Conservation (phyloP, 2,113 vertebrate genomes). For the Mugil cephalus region DNA sequence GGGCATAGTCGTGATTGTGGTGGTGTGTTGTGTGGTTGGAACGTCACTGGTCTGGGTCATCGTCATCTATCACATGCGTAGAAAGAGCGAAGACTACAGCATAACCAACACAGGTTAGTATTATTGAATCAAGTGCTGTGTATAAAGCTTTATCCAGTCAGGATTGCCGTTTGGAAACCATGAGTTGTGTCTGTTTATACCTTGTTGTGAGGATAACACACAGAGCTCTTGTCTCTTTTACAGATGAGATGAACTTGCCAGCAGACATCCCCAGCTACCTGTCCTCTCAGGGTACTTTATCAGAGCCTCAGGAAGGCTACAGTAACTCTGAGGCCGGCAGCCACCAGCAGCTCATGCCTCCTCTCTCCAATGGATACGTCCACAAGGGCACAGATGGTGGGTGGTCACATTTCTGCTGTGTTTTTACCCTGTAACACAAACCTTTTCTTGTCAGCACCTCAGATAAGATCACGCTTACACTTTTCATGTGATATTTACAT, state of each 20-base stretch:
- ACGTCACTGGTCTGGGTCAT: slow-evolving; percentile 98
- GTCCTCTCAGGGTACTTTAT: slow-evolving; percentile 96
- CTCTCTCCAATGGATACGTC: slow-evolving; percentile 85
- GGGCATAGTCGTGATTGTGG: slow-evolving; percentile 97
- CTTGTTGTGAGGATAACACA: background rate
- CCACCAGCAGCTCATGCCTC: slow-evolving; percentile 98
- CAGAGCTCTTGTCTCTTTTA: slow-evolving; percentile 39
- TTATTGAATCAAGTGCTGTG: background rate
- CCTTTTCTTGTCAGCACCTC: background rate
- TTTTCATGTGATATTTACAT: background rate
- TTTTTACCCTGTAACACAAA: slow-evolving; percentile 1
- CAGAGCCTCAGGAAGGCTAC: slow-evolving; percentile 96
- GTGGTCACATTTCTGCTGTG: background rate
- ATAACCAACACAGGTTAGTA: slow-evolving; percentile 95
- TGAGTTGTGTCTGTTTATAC: background rate
- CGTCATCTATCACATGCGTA: slow-evolving; percentile 98
- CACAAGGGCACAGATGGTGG: slow-evolving; percentile 92
- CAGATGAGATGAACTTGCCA: slow-evolving; percentile 97
- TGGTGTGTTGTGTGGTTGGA: slow-evolving; percentile 98
- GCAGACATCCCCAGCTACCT: slow-evolving; percentile 97
- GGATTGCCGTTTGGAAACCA: background rate
- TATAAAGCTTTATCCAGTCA: background rate
- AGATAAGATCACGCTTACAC: background rate
- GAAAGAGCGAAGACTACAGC: slow-evolving; percentile 95
- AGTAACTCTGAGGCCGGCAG: slow-evolving; percentile 96